Evolutionary conservation across 2,888 invertebrate species (phyloP).

Genomic region (Tetramorium bicarinatum): DNA sequence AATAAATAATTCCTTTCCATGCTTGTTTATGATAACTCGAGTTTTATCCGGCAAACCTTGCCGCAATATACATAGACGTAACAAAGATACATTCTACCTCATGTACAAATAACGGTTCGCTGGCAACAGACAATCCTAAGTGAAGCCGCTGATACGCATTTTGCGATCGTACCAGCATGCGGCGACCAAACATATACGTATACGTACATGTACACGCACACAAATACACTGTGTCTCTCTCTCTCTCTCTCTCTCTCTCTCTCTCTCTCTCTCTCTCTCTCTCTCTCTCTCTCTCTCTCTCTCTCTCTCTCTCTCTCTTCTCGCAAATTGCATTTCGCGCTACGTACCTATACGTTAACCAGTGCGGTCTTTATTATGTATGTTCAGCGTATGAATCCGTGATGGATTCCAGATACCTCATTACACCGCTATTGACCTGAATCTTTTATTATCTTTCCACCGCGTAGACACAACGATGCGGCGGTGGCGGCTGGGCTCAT

Average conservation of each 20-base stretch:
- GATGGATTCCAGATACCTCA: conserved; percentile 79
- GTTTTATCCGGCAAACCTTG: conserved; percentile 7
- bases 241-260: neutral
- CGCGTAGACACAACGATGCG: conserved; percentile 65
- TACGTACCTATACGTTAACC: conserved; percentile 55
- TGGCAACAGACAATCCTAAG: conserved; percentile 48
- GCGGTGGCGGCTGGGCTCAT: conserved; percentile 76
- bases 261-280: neutral
- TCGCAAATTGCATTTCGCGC: conserved; percentile 62
- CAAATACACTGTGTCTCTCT: neutral
- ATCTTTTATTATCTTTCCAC: conserved; percentile 82
- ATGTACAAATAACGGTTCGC: conserved; percentile 48
- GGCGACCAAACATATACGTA: neutral
- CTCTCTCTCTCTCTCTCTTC: neutral
- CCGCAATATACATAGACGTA: conserved; percentile 12
- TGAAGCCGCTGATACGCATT: conserved; percentile 51
- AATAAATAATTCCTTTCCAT: conserved; percentile 40
- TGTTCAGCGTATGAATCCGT: conserved; percentile 69
- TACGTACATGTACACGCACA: neutral
- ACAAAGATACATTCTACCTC: conserved; percentile 37
- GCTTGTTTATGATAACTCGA: conserved; percentile 41
- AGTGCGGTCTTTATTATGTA: conserved; percentile 58
- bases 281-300: neutral
- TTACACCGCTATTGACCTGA: conserved; percentile 83
- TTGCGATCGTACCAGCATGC: conserved; percentile 39